phyloP scores from a whole-genome alignment of 2,888 invertebrate species.

The Protonemura montana region DNA sequence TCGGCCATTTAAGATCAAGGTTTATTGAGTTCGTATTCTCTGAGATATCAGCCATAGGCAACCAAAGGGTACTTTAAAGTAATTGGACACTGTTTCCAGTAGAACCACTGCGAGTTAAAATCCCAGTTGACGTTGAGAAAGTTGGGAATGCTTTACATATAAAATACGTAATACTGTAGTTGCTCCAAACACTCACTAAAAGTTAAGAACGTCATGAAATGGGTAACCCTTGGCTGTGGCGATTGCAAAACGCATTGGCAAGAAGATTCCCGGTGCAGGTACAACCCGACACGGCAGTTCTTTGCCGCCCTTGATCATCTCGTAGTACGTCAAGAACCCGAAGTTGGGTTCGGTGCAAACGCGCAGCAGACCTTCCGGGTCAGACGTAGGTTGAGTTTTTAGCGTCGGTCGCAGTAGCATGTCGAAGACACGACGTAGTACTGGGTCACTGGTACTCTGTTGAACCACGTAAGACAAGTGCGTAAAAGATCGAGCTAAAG shows the following conservation, averaged over 20 bases:
- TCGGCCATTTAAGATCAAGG: no score
- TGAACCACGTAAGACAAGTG: neutral
- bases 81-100: no score
- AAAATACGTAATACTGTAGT: neutral
- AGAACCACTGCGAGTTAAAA: no score
- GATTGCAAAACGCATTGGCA: neutral
- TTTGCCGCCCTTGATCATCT: neutral
- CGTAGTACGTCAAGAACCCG: neutral
- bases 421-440: neutral
- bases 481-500: no score
- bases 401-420: neutral
- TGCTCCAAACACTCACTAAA: neutral
- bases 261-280: neutral
- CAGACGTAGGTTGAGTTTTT: neutral
- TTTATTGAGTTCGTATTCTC: no score
- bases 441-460: neutral
- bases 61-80: no score
- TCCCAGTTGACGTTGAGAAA: no score
- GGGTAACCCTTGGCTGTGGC: neutral
- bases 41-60: no score
- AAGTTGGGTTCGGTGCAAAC: neutral
- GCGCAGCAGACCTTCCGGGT: neutral
- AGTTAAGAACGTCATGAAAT: neutral
- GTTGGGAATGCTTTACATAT: no score
- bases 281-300: neutral